These are phyloP conservation scores for Dendrophyllia cribrosa DNA, from an alignment of 64 coral and sea anemone genomes.

Conservation along the genomic window DNA sequence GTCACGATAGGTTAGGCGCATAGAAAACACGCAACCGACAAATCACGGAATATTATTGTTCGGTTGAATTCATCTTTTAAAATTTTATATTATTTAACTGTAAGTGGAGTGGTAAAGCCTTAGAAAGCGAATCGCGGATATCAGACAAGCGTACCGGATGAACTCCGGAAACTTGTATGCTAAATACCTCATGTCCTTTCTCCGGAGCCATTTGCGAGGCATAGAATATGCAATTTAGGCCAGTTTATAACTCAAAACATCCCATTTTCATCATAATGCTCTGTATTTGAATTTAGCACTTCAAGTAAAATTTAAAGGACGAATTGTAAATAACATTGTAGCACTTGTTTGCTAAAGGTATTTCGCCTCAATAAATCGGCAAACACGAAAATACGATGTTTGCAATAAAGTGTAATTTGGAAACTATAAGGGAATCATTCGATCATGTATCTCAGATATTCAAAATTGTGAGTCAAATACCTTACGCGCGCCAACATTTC, in stretches of 20 bases:
- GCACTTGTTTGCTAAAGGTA: conserved; percentile 73
- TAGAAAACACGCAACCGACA: conserved; percentile 24
- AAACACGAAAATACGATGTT: conserved; percentile 51
- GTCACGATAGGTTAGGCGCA: conserved; percentile 18
- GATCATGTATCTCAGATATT: conserved; percentile 9
- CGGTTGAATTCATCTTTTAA: conserved; percentile 31
- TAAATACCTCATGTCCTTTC: conserved; percentile 61
- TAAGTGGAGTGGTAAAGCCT: background rate
- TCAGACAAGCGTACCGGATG: conserved; percentile 63
- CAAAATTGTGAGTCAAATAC: conserved; percentile 7
- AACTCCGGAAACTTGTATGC: conserved; percentile 79
- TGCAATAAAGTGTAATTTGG: conserved; percentile 25
- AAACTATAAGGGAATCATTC: background rate
- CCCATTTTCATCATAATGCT: conserved; percentile 72
- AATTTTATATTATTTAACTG: background rate
- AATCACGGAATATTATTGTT: conserved; percentile 56
- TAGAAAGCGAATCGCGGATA: conserved; percentile 19
- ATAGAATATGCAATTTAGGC: conserved; percentile 86
- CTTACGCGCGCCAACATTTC: background rate
- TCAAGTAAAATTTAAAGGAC: conserved; percentile 62
- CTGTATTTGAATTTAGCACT: conserved; percentile 66
- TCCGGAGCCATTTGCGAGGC: conserved; percentile 63
- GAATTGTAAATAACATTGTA: conserved; percentile 70
- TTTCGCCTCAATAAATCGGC: conserved; percentile 69
- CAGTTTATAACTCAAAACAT: conserved; percentile 86